Conservation (phyloP, 2,888 invertebrate genomes). For the Acronicta alni region DNA sequence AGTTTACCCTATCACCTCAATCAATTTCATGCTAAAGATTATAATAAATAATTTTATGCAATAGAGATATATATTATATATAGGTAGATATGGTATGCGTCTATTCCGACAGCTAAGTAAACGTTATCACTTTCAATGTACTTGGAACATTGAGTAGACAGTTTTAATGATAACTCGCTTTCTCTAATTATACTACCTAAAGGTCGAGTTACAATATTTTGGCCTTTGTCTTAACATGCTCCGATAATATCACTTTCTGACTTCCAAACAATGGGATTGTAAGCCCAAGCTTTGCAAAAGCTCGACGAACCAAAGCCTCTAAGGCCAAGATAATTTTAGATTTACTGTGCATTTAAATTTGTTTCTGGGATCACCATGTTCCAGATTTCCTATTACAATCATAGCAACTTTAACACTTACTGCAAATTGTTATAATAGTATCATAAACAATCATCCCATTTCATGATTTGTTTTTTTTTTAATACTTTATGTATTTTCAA, state of each 20-base stretch:
- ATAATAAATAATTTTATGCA: conserved; percentile 3
- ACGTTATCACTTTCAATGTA: conserved; percentile 8
- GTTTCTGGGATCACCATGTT: background rate
- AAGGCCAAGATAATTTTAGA: background rate
- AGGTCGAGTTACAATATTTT: conserved; percentile 41
- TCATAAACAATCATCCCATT: too few species aligned
- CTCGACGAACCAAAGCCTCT: conserved; percentile 2
- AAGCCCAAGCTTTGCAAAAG: conserved; percentile 16
- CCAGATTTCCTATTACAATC: background rate
- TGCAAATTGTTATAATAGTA: too few species aligned
- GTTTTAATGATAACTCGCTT: conserved; percentile 24
- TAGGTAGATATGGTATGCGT: background rate
- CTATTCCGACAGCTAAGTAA: conserved; percentile 2
- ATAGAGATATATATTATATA: too few species aligned
- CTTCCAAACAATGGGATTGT: conserved; percentile 29
- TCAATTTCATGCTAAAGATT: conserved; percentile 7
- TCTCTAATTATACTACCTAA: conserved; percentile 20
- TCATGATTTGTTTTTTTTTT: too few species aligned
- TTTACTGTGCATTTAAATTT: background rate
- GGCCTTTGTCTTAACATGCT: conserved; percentile 34
- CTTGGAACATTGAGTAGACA: conserved; percentile 8
- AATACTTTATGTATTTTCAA: background rate
- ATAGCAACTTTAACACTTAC: too few species aligned
- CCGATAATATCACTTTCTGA: conserved; percentile 20
- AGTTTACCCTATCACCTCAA: background rate